Evolutionary conservation across 2,113 vertebrate genomes (phyloP).

Genomic region (Aleadryas rufinucha): DNA sequence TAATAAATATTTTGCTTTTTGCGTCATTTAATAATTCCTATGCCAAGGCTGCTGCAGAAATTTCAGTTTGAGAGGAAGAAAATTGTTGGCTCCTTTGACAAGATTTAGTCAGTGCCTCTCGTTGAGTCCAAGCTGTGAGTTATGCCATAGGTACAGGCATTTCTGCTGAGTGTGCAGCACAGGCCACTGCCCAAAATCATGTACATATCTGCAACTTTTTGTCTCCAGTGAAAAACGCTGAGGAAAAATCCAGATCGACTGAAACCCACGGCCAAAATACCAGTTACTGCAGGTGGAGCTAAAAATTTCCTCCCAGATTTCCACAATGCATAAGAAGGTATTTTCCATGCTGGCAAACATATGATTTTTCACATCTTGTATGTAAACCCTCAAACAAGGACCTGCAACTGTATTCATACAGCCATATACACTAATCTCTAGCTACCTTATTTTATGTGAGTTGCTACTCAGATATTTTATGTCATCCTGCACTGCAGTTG

Average conservation of each 20-base stretch:
- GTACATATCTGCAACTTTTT: background rate
- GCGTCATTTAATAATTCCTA: background rate
- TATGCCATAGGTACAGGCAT: background rate
- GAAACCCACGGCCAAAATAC: background rate
- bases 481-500: background rate
- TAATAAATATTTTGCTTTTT: background rate
- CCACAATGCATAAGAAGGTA: background rate
- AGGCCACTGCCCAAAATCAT: background rate
- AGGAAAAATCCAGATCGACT: background rate
- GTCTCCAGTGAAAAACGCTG: background rate
- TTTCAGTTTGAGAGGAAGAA: background rate
- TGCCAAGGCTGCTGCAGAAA: background rate
- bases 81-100: background rate
- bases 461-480: background rate
- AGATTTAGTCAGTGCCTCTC: background rate
- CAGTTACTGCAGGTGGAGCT: background rate
- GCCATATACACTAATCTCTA: background rate
- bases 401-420: background rate
- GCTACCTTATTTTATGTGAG: background rate
- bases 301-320: background rate
- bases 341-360: conserved; percentile 27
- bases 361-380: background rate
- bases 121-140: background rate
- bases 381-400: background rate
- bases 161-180: background rate